A percentile compares a stretch with the other conserved stretches of the same genome.
phyloP scores from a whole-genome alignment of 1,140 invertebrate genomes.

The Ctenoplectra terminalis region DNA sequence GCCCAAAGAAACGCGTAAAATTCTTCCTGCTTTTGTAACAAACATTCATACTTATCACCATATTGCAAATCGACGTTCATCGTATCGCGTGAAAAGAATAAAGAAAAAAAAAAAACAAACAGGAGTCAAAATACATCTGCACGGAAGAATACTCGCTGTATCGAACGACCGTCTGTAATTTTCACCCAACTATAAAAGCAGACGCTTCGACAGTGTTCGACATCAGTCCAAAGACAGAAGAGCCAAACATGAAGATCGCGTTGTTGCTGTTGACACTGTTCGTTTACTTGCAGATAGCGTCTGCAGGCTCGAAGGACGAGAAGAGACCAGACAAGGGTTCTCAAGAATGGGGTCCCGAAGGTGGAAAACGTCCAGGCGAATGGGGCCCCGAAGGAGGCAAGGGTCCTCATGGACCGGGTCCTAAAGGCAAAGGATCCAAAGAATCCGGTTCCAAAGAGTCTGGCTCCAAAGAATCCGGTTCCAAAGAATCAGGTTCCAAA shows the following conservation, averaged over 20 bases:
- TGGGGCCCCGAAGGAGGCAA: no score
- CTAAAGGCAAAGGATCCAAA: no score
- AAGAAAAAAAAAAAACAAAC: background rate
- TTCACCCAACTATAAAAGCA: slow-evolving; percentile 5
- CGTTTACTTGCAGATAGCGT: background rate
- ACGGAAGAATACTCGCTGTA: background rate
- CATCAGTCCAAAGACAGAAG: background rate
- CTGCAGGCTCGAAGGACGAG: background rate
- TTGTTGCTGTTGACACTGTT: background rate
- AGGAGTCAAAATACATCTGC: background rate
- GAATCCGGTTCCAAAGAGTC: no score
- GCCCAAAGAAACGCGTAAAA: background rate
- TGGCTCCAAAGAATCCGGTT: no score
- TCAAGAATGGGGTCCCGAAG: no score
- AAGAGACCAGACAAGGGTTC: no score
- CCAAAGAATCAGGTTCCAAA: no score
- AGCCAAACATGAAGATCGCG: background rate
- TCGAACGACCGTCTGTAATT: background rate
- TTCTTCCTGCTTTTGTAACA: no score
- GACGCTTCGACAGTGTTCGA: background rate
- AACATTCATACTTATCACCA: background rate
- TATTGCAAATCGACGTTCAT: background rate
- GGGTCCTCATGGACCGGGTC: no score
- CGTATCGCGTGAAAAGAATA: background rate
- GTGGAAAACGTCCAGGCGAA: no score